Base-by-base conservation (phyloP, 2,113 vertebrate genomes). In the Petromus typicus region DNA sequence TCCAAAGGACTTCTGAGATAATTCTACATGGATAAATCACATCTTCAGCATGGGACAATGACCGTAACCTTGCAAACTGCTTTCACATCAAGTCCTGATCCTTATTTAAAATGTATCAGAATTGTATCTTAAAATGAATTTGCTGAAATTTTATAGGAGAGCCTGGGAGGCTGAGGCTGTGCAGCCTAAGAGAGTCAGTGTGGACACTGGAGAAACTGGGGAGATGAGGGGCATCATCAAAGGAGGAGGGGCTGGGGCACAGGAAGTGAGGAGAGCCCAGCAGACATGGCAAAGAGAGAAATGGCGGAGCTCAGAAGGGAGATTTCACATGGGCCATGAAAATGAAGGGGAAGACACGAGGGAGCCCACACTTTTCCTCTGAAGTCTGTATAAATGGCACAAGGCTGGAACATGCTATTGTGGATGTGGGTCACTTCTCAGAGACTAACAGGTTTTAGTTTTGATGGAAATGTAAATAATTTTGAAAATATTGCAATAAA, bases 1-100 rank as follows among this genome's bases (percentile, higher is more conserved):
- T 92, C 92, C 92, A 93, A 89, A 97, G 95, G 93, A 95, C 37
- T 96, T 96, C 91, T 89, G 89, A 95, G 69, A 97, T 96, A 95
- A 96, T 73, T 83, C 23, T 91, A 93, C 91, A 63, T 94, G 66
- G 89, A 93, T 96, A 92, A 95, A 94, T 93, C 96, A 93, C 63
- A 96, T 96, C 84, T 87, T 96, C 94, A 78, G 80, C 40, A 11
- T 88, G 81, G 96, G 96, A 91, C 59, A 69, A 90, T 96, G 89
- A 84, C 84, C 2, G 40, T 86, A 86, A 92, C 75, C 76, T 69
- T 94, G 83, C 59, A 96, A 92, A 96, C 93, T 86, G 48, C 66
- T 84, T 95, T 93, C 96, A 93, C 48, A 93, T 89, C 79, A 93
- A 94, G 63, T 93, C 73, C 66, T 93, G 86, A 97, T 83, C 89